Conservation (phyloP, 2,888 invertebrate genomes). For the Anticlea derivata region DNA sequence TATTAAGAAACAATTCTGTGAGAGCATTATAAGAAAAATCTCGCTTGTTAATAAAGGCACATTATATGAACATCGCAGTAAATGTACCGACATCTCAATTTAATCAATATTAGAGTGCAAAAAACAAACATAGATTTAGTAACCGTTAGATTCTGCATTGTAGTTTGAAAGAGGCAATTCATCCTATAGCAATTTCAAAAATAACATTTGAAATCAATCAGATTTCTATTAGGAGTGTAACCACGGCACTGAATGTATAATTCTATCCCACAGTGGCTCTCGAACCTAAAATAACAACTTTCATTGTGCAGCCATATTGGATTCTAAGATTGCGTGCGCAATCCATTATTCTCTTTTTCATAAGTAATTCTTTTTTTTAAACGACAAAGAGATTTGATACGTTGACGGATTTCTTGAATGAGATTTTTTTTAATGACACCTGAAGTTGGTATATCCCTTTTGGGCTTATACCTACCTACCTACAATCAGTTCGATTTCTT, state of each 20-base stretch:
- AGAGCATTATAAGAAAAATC: too few relatives aligned
- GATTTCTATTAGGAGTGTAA: conserved; percentile 33
- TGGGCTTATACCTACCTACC: conserved; percentile 53
- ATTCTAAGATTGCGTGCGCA: conserved; percentile 72
- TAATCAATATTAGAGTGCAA: background rate
- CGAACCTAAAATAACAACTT: conserved; percentile 72
- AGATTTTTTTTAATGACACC: conserved; percentile 70
- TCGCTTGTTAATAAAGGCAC: too few relatives aligned
- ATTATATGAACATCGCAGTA: too few relatives aligned
- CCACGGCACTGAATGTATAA: conserved; percentile 49
- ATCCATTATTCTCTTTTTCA: conserved; percentile 58
- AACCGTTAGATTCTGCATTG: conserved; percentile 12
- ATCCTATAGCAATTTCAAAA: conserved; percentile 28
- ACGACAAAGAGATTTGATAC: conserved; percentile 69
- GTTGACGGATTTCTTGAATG: conserved; percentile 72
- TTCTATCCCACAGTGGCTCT: conserved; percentile 56
- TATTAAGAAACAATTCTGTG: too few relatives aligned
- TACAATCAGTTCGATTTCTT: conserved; percentile 67
- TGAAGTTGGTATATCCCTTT: conserved; percentile 72
- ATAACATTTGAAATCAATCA: conserved; percentile 36
- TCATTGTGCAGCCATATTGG: conserved; percentile 66
- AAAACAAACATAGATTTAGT: background rate
- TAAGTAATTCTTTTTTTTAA: conserved; percentile 47
- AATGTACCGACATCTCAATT: background rate
- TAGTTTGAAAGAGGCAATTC: conserved; percentile 27